Evolutionary conservation across 2,888 invertebrate species (phyloP).

Genomic region (Andrena camellia): DNA sequence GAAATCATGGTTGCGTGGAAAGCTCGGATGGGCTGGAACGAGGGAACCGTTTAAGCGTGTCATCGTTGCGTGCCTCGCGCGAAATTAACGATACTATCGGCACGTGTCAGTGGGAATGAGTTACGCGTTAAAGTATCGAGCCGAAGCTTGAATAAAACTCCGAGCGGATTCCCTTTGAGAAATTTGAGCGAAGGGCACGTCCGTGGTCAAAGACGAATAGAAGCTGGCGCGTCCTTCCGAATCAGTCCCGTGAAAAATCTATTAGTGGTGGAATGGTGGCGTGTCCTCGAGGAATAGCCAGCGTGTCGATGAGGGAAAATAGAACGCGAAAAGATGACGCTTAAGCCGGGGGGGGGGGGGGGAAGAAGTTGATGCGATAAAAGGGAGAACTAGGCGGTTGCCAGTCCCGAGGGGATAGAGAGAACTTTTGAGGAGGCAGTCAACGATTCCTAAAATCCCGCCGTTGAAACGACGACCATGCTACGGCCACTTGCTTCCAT

Average conservation of each 20-base stretch:
- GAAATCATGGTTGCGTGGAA: constrained; percentile 73
- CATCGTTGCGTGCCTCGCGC: constrained; percentile 44
- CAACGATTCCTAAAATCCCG: constrained; percentile 52
- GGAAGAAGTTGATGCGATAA: constrained; percentile 43
- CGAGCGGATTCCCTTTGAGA: neutral
- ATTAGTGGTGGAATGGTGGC: neutral
- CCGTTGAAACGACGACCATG: constrained; percentile 54
- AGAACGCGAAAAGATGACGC: constrained; percentile 6
- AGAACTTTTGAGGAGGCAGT: constrained; percentile 49
- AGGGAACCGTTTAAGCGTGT: constrained; percentile 50
- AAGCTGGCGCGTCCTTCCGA: too few relatives aligned
- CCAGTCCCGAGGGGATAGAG: constrained; percentile 48
- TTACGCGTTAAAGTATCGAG: constrained; percentile 17
- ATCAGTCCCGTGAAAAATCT: too few relatives aligned
- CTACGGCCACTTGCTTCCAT: constrained; percentile 70
- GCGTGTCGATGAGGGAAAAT: neutral
- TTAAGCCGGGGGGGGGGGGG: neutral
- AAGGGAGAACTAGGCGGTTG: constrained; percentile 38
- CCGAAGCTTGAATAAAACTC: neutral
- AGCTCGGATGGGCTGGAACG: constrained; percentile 37
- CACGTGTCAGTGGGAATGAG: constrained; percentile 36
- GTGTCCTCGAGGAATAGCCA: neutral
- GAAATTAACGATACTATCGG: constrained; percentile 48
- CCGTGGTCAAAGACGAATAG: too few relatives aligned
- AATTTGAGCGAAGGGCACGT: too few relatives aligned